Evolutionary conservation across 2,797 vertebrate species (phyloP), one percentile per base, ranked within the genome.

Genomic region (Enoplosus armatus): DNA sequence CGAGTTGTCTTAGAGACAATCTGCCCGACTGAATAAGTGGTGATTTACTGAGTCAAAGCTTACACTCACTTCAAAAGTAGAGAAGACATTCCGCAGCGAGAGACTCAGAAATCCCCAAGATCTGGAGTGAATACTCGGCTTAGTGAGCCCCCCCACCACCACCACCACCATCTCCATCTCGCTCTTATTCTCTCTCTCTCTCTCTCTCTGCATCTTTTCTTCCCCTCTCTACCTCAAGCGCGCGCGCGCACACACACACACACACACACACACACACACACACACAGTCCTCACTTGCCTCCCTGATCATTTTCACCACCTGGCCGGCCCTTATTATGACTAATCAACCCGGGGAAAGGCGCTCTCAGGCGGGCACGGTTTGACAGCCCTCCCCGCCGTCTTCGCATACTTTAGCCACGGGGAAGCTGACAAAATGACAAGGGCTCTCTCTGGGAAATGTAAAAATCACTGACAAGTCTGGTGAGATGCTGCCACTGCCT

Each of bases 341-440:
- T 93, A 90, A 90, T 91, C 91, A 92, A 84, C 80, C 91, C 82
- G 10, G 68, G 66, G 68, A 88, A 82, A 88, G 64, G 78, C 27
- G 56, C 85, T 91, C 75, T 86, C 33, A 79, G 79, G 71, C 84
- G 81, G 87, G 65, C 80, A 79, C 81, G 86, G 85, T 88, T 76
- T 93, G 92, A 93, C 92, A 93, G 88, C 78, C 85, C 45, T 90
- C 83, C 80, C 80, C 69, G 77, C 83, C 84, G 86, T 92, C 87
- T 86, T 82, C 3, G 64, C 89, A 87, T 82, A 83, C 87, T 90
- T 78, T 54, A 88, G 79, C 90, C 84, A 87, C 63, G 3, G 87
- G 88, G 88, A 90, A 72, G 89, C 83, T 89, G 89, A 90, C 87
- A 90, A 84, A 87, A 89, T 93, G 90, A 93, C 91, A 87, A 86